phyloP scores from a whole-genome alignment of 2,888 invertebrate species.

The Lasiommata megera region DNA sequence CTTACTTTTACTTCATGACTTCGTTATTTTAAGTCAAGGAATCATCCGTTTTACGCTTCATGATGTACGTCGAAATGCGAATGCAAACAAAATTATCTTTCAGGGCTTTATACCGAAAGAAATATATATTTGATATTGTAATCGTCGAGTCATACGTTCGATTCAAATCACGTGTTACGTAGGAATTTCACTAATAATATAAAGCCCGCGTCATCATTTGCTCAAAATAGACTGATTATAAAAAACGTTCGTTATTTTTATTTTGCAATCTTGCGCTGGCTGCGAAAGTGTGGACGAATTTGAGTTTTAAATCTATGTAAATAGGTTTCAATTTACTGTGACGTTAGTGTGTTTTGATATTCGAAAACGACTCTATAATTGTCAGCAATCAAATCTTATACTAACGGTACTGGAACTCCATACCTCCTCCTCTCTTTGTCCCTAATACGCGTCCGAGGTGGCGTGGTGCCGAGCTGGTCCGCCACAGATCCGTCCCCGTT shows the following conservation, averaged over 20 bases:
- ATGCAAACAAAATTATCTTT: no score
- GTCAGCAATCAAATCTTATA: no score
- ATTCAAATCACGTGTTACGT: neutral
- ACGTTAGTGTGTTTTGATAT: no score
- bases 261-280: neutral
- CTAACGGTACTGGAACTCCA: slow-evolving; percentile 10
- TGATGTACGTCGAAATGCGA: no score
- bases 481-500: slow-evolving; percentile 73
- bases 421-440: slow-evolving; percentile 82
- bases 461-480: slow-evolving; percentile 88
- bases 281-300: no score
- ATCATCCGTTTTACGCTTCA: no score
- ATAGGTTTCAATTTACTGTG: no score
- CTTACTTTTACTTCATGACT: no score
- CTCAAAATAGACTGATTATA: neutral
- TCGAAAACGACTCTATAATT: no score
- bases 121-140: neutral
- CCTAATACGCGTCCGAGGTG: slow-evolving; percentile 88
- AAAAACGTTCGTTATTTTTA: neutral
- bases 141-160: neutral
- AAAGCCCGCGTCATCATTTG: neutral
- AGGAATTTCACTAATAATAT: neutral
- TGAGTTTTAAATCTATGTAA: no score
- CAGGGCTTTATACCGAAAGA: no score
- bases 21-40: no score